A percentile compares a stretch with the other conserved stretches of the same genome.
Evolutionary conservation across 2,113 vertebrate genomes (phyloP).

Genomic region (Parus major): DNA sequence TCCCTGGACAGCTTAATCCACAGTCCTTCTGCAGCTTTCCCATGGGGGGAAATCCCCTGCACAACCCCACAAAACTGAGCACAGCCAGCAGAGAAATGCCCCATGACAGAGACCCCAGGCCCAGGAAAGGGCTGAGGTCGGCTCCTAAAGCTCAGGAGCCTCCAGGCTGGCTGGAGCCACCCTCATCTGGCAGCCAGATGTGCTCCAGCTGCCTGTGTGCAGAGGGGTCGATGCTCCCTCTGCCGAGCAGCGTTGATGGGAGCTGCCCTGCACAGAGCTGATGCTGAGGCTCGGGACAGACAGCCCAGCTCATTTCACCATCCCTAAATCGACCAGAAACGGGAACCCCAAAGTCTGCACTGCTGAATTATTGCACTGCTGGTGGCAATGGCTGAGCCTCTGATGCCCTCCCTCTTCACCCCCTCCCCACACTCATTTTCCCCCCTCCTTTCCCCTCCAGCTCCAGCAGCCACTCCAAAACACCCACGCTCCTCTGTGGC

Average conservation of each 20-base stretch:
- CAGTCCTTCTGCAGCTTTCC: neutral
- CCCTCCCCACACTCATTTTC: neutral
- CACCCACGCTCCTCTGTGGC: neutral
- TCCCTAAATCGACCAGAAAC: neutral
- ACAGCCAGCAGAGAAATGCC: neutral
- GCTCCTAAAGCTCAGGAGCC: neutral
- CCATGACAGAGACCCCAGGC: neutral
- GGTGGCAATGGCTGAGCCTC: neutral
- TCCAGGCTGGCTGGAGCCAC: neutral
- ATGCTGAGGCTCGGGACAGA: neutral
- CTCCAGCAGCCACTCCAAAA: neutral
- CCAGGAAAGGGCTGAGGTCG: neutral
- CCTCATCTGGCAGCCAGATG: conserved; percentile 38
- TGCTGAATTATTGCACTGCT: accelerated
- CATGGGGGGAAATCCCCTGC: neutral
- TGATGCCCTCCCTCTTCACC: neutral
- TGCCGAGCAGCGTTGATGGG: neutral
- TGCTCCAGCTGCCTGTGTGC: neutral
- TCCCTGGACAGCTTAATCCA: neutral
- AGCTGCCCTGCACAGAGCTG: accelerated
- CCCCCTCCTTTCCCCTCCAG: neutral
- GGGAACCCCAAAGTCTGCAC: neutral
- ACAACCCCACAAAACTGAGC: neutral
- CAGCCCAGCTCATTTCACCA: neutral
- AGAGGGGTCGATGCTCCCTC: neutral